Evolutionary conservation across 2,888 invertebrate species (phyloP).

Genomic region (Apomyelois bistriatella): DNA sequence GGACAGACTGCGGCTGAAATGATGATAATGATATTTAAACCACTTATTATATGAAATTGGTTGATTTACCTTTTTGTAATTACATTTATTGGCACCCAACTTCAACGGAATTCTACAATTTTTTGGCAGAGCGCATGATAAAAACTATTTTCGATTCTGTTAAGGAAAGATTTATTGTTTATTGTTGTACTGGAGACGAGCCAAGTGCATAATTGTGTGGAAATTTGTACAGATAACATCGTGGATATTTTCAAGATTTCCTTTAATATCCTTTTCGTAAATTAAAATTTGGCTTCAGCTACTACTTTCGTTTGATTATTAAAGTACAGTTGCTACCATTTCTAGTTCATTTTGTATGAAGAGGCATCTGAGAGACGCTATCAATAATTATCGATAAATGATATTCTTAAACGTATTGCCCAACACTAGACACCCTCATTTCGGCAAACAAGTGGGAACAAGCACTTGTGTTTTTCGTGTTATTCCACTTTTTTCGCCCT

Average conservation of each 20-base stretch:
- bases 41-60: no score
- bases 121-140: background rate
- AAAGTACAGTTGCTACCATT: no score
- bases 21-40: no score
- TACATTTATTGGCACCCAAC: no score
- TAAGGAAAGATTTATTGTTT: constrained; percentile 2
- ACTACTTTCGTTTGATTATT: no score
- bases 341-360: no score
- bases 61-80: no score
- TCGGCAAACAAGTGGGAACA: constrained; percentile 29
- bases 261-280: no score
- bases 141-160: constrained; percentile 7
- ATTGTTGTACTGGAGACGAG: constrained; percentile 1
- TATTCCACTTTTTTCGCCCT: constrained; percentile 12
- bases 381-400: background rate
- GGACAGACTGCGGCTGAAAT: no score
- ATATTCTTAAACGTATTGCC: background rate
- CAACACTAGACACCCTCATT: constrained; percentile 13
- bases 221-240: background rate
- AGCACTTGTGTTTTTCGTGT: constrained; percentile 29
- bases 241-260: background rate
- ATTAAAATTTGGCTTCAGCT: no score
- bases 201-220: constrained; percentile 8
- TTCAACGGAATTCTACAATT: background rate
- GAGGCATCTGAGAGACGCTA: no score